Conservation (phyloP, 35 echinoderm and acorn worm genomes). For the Lytechinus pictus region DNA sequence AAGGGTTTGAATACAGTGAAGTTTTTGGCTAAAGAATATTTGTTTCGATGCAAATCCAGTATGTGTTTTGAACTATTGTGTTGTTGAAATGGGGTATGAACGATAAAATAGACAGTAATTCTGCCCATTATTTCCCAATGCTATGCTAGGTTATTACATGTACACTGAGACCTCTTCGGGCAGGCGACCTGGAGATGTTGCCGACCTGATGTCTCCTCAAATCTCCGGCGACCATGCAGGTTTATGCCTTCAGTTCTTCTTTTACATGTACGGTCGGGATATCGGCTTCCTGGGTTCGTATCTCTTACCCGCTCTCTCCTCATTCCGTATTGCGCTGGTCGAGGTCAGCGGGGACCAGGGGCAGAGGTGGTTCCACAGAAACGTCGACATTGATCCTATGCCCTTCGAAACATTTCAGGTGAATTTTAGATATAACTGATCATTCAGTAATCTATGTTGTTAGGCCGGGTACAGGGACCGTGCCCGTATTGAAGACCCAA, state of each 20-base stretch:
- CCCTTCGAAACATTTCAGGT: neutral
- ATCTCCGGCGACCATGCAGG: neutral
- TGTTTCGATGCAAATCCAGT: too few species aligned
- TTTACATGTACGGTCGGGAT: neutral
- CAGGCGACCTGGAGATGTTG: neutral
- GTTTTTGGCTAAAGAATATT: too few species aligned
- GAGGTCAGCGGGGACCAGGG: neutral
- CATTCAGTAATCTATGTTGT: too few species aligned
- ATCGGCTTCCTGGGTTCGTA: neutral
- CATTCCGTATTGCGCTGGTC: neutral
- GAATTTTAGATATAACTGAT: neutral
- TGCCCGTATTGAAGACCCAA: too few species aligned
- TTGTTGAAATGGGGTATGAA: too few species aligned
- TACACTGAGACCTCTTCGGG: conserved; percentile 24
- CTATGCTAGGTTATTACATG: conserved; percentile 13
- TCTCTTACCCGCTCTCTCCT: neutral
- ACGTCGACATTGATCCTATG: neutral
- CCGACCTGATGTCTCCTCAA: neutral
- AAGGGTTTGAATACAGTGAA: too few species aligned
- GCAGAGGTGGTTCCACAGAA: neutral
- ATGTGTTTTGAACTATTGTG: too few species aligned
- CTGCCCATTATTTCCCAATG: too few species aligned
- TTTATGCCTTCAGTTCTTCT: conserved; percentile 10
- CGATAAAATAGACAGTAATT: too few species aligned
- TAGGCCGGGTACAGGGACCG: too few species aligned